Evolutionary conservation across 2,113 vertebrate species (phyloP).

Genomic region (Sander vitreus): DNA sequence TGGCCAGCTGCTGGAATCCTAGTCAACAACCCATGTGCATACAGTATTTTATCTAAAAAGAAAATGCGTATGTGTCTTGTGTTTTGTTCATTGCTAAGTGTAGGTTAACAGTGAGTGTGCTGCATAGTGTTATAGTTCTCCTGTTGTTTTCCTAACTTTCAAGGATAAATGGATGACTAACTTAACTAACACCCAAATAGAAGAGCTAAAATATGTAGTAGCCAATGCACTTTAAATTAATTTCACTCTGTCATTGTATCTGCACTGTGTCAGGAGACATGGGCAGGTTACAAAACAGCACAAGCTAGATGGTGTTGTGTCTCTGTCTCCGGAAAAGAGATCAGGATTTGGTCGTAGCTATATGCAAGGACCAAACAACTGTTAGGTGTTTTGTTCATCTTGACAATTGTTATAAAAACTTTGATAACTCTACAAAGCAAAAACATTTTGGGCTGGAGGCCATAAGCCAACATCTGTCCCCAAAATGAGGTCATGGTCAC

Average conservation of each 20-base stretch:
- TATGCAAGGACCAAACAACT: background rate
- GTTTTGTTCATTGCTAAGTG: background rate
- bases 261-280: too few species aligned
- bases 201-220: background rate
- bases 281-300: background rate
- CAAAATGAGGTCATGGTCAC: constrained; percentile 15
- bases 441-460: background rate
- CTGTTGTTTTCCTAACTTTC: background rate
- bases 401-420: background rate
- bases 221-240: background rate
- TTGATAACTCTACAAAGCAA: background rate
- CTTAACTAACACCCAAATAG: background rate
- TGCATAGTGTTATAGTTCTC: background rate
- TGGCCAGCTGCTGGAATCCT: background rate
- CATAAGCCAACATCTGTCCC: constrained; percentile 15
- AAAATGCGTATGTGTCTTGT: background rate
- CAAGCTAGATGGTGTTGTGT: background rate
- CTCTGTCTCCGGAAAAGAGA: background rate
- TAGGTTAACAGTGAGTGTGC: background rate
- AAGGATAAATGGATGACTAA: background rate
- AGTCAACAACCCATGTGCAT: background rate
- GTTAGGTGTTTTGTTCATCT: background rate
- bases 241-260: background rate
- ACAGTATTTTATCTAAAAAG: background rate
- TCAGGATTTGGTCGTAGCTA: background rate